Evolutionary conservation across 2,113 vertebrate genomes (phyloP), one percentile per base, ranked within the genome.

Genomic region (Apteryx mantelli): DNA sequence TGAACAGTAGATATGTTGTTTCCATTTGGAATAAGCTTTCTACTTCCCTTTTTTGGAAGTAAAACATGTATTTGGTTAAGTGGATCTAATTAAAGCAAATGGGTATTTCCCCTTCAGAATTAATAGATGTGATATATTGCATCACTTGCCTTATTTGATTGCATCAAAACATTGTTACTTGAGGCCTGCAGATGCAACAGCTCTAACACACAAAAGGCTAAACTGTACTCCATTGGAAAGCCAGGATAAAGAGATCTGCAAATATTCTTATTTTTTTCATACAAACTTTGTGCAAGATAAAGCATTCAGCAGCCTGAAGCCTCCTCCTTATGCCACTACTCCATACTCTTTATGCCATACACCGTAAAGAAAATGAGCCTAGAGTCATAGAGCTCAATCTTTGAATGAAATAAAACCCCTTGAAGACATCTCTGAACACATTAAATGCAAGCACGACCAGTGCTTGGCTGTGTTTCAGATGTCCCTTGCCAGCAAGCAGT

Each of bases 11-110:
- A 77, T 13, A 71, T 28, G 42, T 38, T 82, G 70, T 76, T 88
- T 53, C 34, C 81, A 56, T 92, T 93, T 68, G 34, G 44, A 73
- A 64, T 58, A 36, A 82, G 18, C 61, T 82, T 91, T 53, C 55
- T 81, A 44, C 48, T 77, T 73, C 30, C 34, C 4, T 73, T 86
- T 95, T 38, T 55, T 25, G 44, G 65, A 83, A 76, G 20, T 21
- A 73, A 82, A 88, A 74, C 53, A 53, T 4, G 7, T 40, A 58
- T 68, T 71, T 60, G 36, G 32, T 50, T 66, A 85, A 89, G 74
- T 89, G 88, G 63, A 82, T 89, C 93, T 97, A 96, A 97, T 97
- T 97, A 95, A 94, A 96, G 71, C n/a, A 74, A 93, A 86, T 32
- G 17, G 9, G 58, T 82, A 82, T 86, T 60, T 98, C 86, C 89